phyloP scores from a whole-genome alignment of 2,888 invertebrate species.

The Argyresthia goedartella region DNA sequence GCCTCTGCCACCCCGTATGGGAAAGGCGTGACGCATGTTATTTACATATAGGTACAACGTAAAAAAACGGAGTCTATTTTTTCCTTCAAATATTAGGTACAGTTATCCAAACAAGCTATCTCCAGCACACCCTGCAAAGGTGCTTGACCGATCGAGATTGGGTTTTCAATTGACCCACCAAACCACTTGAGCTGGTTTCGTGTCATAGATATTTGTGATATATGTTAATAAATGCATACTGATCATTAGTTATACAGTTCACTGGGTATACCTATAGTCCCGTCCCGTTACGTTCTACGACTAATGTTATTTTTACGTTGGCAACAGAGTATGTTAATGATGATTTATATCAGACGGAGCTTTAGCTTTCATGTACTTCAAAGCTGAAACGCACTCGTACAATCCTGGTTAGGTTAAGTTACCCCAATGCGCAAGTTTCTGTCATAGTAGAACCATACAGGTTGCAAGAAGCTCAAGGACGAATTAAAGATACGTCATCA shows the following conservation, averaged over 20 bases:
- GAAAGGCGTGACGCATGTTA: too few species aligned
- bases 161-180: slow-evolving; percentile 10
- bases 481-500: too few species aligned
- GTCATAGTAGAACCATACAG: too few species aligned
- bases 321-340: neutral
- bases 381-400: too few species aligned
- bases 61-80: neutral
- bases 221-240: neutral
- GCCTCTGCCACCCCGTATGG: too few species aligned
- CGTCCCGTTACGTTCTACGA: neutral
- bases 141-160: slow-evolving; percentile 11
- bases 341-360: neutral
- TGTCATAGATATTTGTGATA: slow-evolving; percentile 8
- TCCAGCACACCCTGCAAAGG: slow-evolving; percentile 2
- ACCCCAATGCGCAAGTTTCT: too few species aligned
- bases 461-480: too few species aligned
- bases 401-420: too few species aligned
- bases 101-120: neutral
- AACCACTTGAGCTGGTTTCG: slow-evolving; percentile 8
- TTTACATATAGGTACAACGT: too few species aligned
- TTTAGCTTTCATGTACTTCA: too few species aligned
- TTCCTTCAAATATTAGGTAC: neutral
- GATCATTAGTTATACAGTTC: neutral
- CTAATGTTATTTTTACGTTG: neutral
- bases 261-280: neutral